Base-by-base conservation (phyloP, 64 coral and sea anemone genomes). In the Montipora foliosa region DNA sequence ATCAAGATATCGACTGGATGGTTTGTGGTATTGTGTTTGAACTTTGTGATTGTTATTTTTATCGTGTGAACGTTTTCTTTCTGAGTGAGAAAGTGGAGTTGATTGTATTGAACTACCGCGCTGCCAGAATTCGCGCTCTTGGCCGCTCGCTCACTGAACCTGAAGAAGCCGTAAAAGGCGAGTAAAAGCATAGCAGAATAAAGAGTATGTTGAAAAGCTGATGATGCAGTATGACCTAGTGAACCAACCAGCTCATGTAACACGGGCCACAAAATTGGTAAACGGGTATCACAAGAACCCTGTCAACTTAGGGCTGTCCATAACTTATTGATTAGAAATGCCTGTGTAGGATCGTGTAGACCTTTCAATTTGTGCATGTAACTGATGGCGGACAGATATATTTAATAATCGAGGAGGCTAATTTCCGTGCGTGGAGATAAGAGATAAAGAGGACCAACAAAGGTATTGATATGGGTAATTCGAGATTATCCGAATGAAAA, bases 1-100 rank as follows among this genome's bases (percentile, higher is more conserved):
- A 87, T 87, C 72, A 87, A n/a, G 46, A 87, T 29, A 22, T 37
- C 81, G 60, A 84, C 24, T 66, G 81, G 81, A 24, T 58, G 81
- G 20, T 59, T 60, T 49, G 16, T 44, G 8, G 69, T 87, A 69
- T 87, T 87, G 46, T 87, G 84, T 50, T 87, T 87, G 48, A 73
- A 87, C 8, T 70, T 61, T 7, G 84, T 72, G 37, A 88, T 88
- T 22, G 85, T 88, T n/a, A 88, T 88, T 49, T 83, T 85, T 7
- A 76, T 44, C 20, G 8, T 37, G 6, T 76, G 74, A 46, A 76
- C 37, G 20, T 76, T 6, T 44, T 10, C 74, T 13, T 76, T 44
- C 24, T 8, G 22, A 44, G 4, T 76, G 74, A 76, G 74, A 76
- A 76, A 76, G 21, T 29, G 74, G 10, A 76, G 22, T 25, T 76